Base-by-base conservation (phyloP, 92 coral and sea anemone species). In the Porites cylindrica region DNA sequence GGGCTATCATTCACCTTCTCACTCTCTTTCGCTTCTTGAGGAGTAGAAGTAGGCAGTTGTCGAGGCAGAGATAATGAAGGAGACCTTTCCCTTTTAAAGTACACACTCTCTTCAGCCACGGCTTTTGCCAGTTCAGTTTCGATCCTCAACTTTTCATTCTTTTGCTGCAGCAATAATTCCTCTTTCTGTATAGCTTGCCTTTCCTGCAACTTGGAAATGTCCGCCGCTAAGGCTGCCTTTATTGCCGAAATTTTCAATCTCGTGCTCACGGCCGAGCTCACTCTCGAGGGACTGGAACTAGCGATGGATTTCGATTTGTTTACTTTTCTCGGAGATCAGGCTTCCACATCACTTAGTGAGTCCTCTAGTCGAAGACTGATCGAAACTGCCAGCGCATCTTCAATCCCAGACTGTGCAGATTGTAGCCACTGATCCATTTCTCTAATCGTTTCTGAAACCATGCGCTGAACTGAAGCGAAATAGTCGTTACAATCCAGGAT, bases 201-300 rank as follows among this genome's bases (percentile, higher is more conserved):
- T 61, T n/a, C 54, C 80, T 56, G 51, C 60, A 76, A n/a, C 53
- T 59, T 26, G 17, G 80, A 21, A 7, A 66, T 66, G 52, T 76
- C 80, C 21, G 52, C 80, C 24, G 64, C 26, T 14, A 76, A 76
- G 17, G 67, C 80, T 23, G 80, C 80, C 52, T 76, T 76, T 60
- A n/a, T 76, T 6, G 80, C 80, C 16, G 43, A 76, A 19, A 51
- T 56, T 71, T 18, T 71, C 21, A 71, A 56, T n/a, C 76, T 71
- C 47, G 76, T 56, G 29, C 73, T 69, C 5, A 51, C 24, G 73
- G 73, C 73, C 14, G 73, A 20, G 73, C 73, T 69, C 16, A 18
- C 11, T 38, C 73, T 29, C 29, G 73, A 69, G 51, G 29, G 12
- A 24, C 50, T 23, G 29, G 73, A 69, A 32, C 73, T 69, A 24